These are phyloP conservation scores for Ariolimax columbianus DNA, from an alignment of 2,888 invertebrate species.

Conservation along the genomic window DNA sequence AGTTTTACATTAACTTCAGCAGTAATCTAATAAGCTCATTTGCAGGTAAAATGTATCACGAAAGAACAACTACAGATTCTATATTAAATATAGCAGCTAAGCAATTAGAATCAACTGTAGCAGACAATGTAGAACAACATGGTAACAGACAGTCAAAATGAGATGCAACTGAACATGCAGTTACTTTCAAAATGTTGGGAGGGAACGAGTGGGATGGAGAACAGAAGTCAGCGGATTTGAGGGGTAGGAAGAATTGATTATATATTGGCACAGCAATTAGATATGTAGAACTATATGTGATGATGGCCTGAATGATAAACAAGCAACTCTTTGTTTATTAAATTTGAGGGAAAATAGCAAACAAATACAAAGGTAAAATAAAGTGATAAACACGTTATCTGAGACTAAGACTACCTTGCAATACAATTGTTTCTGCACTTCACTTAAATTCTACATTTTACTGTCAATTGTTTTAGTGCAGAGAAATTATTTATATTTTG, in stretches of 20 bases:
- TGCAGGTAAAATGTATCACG: conserved; percentile 14
- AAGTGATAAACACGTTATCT: no score
- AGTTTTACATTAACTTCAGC: conserved; percentile 17
- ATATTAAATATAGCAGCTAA: conserved; percentile 1
- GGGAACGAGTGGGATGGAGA: background rate
- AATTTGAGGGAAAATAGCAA: no score
- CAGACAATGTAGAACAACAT: background rate
- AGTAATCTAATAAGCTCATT: conserved; percentile 26
- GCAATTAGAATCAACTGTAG: background rate
- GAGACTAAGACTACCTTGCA: no score
- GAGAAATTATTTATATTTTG: no score
- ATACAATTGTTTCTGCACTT: no score
- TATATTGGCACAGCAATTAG: background rate
- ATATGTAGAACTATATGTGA: background rate
- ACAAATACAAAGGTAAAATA: no score
- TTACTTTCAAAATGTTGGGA: background rate
- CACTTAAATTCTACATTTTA: no score
- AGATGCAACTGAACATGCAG: conserved; percentile 33
- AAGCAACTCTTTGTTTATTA: no score
- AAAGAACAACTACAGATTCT: conserved; percentile 26
- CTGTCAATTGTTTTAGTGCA: no score
- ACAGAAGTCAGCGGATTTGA: background rate
- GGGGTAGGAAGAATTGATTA: no score
- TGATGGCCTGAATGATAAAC: background rate
- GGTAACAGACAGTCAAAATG: background rate